Evolutionary conservation across 2,888 invertebrate species (phyloP), one percentile per base, ranked within the genome.

Genomic region (Nomada hirtipes): DNA sequence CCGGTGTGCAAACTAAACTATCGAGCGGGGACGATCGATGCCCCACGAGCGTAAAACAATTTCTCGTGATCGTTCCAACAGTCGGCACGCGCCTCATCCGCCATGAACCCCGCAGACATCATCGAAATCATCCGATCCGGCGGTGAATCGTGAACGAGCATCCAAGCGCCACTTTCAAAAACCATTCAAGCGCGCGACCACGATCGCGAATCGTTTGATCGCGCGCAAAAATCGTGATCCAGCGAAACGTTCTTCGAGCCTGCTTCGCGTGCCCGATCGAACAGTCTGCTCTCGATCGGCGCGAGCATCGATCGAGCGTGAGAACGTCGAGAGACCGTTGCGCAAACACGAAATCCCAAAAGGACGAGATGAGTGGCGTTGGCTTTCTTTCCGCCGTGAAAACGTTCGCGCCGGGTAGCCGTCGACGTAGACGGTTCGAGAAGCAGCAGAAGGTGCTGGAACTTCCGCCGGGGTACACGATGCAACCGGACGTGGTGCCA

Each of bases 381-480:
- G 95, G 95, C 61, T 95, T 95, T 88, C 91, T 96, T 86, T 93
- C 94, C 84, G 94, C 95, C 89, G 96, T 96, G 94, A 96, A 96
- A 93, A 96, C 96, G 42, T 95, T 96, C 87, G 95, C 96, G 64
- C 96, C 96, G 29, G 95, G 95, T 7, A 95, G 95, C 82, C 95
- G 96, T 55, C 95, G 96, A 64, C 94, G 95, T 69, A 95, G 95
- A 74, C 95, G 95, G 74, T 96, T 95, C 93, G 96, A 96, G 85
- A 96, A 96, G 90, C 95, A 96, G 92, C 94, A 95, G 85, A 91
- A 94, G 83, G 94, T 94, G 81, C 92, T 95, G 79, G 93, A 93
- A 76, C 86, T 93, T 47, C 90, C 91, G 61, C 86, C 91, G 13
- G 91, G 91, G 60, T 91, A 89, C 79, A 81, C 93, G 82, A 91